Percentiles rank a stretch among this genome's conserved stretches.
phyloP scores from a whole-genome alignment of 2,888 invertebrate genomes.

The Dasysyrphus tricinctus region DNA sequence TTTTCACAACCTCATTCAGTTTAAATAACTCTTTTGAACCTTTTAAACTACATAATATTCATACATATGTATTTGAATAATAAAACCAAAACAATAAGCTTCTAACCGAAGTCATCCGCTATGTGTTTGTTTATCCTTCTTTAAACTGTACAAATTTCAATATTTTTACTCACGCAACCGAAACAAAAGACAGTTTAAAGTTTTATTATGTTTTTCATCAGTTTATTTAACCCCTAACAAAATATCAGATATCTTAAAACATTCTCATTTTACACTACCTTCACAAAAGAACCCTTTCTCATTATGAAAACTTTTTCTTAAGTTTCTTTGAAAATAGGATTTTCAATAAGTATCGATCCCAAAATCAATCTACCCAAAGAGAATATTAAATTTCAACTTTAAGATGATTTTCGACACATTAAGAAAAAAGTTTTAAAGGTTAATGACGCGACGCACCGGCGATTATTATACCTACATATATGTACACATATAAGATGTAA shows the following conservation, averaged over 20 bases:
- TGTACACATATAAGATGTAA: not conserved
- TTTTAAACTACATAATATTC: not conserved
- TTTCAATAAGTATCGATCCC: slow-evolving; percentile 11
- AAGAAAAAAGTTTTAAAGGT: not conserved
- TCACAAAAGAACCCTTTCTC: slow-evolving; percentile 1
- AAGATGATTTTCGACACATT: slow-evolving; percentile 7
- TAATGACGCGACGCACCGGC: not conserved
- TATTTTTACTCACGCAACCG: not conserved
- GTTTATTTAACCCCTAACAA: not conserved
- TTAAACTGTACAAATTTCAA: not conserved
- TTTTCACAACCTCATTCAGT: not conserved
- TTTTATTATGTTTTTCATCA: not conserved
- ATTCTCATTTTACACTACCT: not conserved
- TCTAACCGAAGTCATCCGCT: not conserved
- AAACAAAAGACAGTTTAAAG: not conserved
- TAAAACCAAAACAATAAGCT: not conserved
- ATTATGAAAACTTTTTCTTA: not conserved
- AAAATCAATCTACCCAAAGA: not conserved
- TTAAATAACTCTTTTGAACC: not conserved
- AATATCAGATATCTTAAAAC: not conserved
- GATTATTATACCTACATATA: too few species aligned
- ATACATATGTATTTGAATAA: too few species aligned
- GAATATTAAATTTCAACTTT: not conserved
- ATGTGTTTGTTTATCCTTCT: too few species aligned
- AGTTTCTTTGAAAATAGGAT: not conserved